phyloP scores from a whole-genome alignment of 2,888 invertebrate genomes.

The Meandrusa payeni region DNA sequence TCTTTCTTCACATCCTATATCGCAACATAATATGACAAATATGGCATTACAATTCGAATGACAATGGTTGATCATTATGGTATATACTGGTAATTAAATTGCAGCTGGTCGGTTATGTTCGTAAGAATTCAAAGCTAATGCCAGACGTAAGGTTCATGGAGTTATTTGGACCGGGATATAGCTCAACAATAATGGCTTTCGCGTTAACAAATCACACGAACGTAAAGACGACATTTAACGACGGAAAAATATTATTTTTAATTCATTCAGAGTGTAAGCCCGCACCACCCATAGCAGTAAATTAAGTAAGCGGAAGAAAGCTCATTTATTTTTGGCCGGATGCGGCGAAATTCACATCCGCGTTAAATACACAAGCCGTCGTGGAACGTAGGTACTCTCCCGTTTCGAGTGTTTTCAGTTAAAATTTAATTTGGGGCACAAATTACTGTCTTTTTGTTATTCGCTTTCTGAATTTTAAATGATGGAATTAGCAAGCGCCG shows the following conservation, averaged over 20 bases:
- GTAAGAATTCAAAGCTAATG: no score
- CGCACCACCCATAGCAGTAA: conserved; percentile 63
- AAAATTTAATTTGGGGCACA: conserved; percentile 72
- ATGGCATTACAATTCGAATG: no score
- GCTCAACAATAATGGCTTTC: conserved; percentile 14
- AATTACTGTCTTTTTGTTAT: conserved; percentile 76
- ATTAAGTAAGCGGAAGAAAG: conserved; percentile 79
- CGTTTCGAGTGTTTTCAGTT: conserved; percentile 71
- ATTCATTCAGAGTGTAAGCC: conserved; percentile 68
- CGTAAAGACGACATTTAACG: conserved; percentile 56
- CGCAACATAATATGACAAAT: no score
- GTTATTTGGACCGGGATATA: conserved; percentile 19
- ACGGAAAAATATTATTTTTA: conserved; percentile 74
- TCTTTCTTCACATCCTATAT: no score
- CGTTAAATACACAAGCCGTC: conserved; percentile 75
- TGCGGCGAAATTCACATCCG: conserved; percentile 77
- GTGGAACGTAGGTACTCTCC: conserved; percentile 56
- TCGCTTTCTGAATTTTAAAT: conserved; percentile 71
- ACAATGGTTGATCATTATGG: no score
- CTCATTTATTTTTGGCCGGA: conserved; percentile 79
- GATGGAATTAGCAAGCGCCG: conserved; percentile 53
- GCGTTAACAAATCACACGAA: conserved; percentile 62
- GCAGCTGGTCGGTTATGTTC: no score
- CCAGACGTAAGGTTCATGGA: conserved; percentile 7
- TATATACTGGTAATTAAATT: no score